Base-by-base conservation (phyloP, 2,888 invertebrate species). In the Yponomeuta sedellus region DNA sequence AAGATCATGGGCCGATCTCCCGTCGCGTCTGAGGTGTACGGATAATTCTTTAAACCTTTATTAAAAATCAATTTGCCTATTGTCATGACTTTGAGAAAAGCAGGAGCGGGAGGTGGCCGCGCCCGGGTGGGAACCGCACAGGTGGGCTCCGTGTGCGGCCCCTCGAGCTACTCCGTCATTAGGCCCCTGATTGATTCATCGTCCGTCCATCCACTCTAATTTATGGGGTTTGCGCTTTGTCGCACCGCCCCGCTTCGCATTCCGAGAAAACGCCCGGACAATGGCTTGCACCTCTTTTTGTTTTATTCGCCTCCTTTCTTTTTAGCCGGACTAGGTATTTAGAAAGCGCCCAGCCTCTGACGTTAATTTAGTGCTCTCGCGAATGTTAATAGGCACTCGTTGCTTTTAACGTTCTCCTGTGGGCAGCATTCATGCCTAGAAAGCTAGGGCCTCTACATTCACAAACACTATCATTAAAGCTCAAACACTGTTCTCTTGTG, bases 161-260 rank as follows among this genome's bases (percentile, higher is more conserved):
- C 67, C 85, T 67, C 73, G 71, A 68, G 68, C 73, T 73, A 70
- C 74, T 72, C 80, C 81, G 79, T 86, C 82, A 85, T 86, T 86
- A 86, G 77, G 44, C 68, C 74, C 73, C 79, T 86, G 88, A 88
- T 88, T 89, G 88, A 89, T 89, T 88, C 88, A 88, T 87, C 82
- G 86, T 75, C 80, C 82, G 86, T 75, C 80, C 79, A 77, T 75
- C 78, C 77, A 74, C 75, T 78, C 80, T 79, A 88, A 88, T 87
- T 87, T 86, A 88, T 86, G 81, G 81, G 77, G 75, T 76, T 79
- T 78, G 77, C 76, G 77, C 80, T 84, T 85, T 85, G 83, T 81
- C 79, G 74, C 75, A 73, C 73, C 75, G 75, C 72, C 77, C 80
- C 81, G 77, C 75, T 73, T 70, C 71, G 74, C 69, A 69, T 74